Conservation (phyloP, 2,888 invertebrate genomes). For the Xanthorhoe spadicearia region DNA sequence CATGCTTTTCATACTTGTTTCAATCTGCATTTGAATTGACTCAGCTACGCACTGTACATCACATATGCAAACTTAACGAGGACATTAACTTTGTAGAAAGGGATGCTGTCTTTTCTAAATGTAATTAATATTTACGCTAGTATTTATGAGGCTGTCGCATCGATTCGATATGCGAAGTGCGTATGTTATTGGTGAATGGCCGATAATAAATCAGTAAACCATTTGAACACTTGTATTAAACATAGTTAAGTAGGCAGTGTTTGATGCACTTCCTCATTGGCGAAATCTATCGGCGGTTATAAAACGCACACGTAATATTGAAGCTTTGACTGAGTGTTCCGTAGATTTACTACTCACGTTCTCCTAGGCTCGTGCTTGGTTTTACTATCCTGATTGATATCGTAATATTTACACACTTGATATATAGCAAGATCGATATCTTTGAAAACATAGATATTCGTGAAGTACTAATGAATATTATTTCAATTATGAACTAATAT, state of each 20-base stretch:
- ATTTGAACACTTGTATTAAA: slow-evolving; percentile 45
- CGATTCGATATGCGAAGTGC: slow-evolving; percentile 45
- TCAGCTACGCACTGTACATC: slow-evolving; percentile 37
- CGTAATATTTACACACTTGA: slow-evolving; percentile 50
- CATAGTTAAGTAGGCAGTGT: slow-evolving; percentile 50
- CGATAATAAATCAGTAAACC: slow-evolving; percentile 53
- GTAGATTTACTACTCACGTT: slow-evolving; percentile 70
- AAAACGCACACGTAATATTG: slow-evolving; percentile 38
- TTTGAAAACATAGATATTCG: slow-evolving; percentile 33
- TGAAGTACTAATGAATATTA: slow-evolving; percentile 15
- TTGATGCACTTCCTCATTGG: slow-evolving; percentile 57
- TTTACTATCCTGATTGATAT: slow-evolving; percentile 56
- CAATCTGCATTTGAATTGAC: slow-evolving; percentile 49
- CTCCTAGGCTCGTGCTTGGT: slow-evolving; percentile 62
- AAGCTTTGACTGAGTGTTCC: slow-evolving; percentile 45
- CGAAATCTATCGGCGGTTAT: slow-evolving; percentile 53
- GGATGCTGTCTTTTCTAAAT: slow-evolving; percentile 48
- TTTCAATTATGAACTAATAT: slow-evolving; percentile 8
- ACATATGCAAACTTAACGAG: slow-evolving; percentile 47
- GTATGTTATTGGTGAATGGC: slow-evolving; percentile 47
- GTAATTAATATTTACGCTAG: slow-evolving; percentile 50
- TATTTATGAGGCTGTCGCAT: slow-evolving; percentile 50
- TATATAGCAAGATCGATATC: slow-evolving; percentile 49
- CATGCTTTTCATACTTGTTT: slow-evolving; percentile 39
- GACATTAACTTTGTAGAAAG: slow-evolving; percentile 53